Base-by-base conservation (phyloP, 2,888 invertebrate species). In the Poecilobothrus nobilitatus region DNA sequence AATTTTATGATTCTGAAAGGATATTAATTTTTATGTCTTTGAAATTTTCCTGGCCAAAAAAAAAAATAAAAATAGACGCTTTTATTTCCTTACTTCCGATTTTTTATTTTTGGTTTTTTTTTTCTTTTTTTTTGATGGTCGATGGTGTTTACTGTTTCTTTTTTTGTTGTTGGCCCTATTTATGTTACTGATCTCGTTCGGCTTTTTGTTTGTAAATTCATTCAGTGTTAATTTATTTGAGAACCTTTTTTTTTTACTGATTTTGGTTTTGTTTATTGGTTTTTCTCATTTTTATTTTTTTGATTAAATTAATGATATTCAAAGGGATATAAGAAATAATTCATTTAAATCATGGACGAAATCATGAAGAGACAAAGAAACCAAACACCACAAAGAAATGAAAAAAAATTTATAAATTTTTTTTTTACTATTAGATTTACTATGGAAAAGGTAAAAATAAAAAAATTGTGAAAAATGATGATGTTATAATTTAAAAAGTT, bases 21-120 rank as follows among this genome's bases (percentile, higher is more conserved):
- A 53, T 15, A 53, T 53, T 53, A 53, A 53, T 53, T 53, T 53
- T 53, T 53, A 53, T 53, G 53, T 53, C 53, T 53, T 53, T 53
- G 53, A 53, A 6, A 9, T 18, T 53, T 44, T 12, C 12, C 3
- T 44, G 44, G 44, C 6, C 6, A n/a, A n/a, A n/a, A n/a, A n/a
- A n/a, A n/a, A n/a, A n/a, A n/a, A n/a, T n/a, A n/a, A n/a, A n/a
- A n/a, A n/a, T n/a, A n/a, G n/a, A n/a, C n/a, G n/a, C n/a, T n/a
- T n/a, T n/a, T n/a, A n/a, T n/a, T n/a, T n/a, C n/a, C n/a, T n/a
- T n/a, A n/a, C n/a, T n/a, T n/a, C n/a, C n/a, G n/a, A n/a, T 44
- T 44, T 15, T 15, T 44, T 15, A 44, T 44, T 44, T 44, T 44
- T 44, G 6, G 6, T 37, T 37, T 6, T 37, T 37, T 37, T 41